Evolutionary conservation across 1,140 invertebrate genomes (phyloP).

Genomic region (Aphaenogaster floridana): DNA sequence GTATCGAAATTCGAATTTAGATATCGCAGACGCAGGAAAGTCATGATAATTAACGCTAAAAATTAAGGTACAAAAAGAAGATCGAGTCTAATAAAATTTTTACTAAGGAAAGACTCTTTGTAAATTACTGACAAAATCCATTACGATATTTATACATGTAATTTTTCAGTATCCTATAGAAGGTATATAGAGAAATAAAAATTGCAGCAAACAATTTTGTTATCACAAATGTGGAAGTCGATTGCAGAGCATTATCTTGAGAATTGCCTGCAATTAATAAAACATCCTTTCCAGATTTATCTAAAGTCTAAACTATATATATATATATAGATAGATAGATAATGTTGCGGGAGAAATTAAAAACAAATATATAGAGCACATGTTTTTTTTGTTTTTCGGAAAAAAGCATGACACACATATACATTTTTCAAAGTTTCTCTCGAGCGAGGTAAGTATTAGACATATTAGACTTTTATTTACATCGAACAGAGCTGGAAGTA

Average conservation of each 20-base stretch:
- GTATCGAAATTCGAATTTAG: not conserved
- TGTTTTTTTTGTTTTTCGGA: not conserved
- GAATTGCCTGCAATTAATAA: not conserved
- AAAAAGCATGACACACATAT: not conserved
- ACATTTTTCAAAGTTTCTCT: constrained; percentile 4
- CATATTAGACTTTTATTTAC: constrained; percentile 37
- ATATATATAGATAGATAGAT: no score
- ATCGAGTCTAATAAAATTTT: not conserved
- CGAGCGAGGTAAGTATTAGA: not conserved
- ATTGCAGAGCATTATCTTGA: not conserved
- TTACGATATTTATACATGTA: not conserved
- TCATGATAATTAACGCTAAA: not conserved
- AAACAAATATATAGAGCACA: not conserved
- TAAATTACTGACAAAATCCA: not conserved
- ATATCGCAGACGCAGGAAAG: not conserved
- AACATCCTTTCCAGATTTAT: not conserved
- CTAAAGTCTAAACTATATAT: no score
- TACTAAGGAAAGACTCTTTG: not conserved
- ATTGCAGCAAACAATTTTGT: not conserved
- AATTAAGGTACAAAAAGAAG: not conserved
- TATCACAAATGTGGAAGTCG: not conserved
- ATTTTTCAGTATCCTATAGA: not conserved
- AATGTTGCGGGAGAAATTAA: not conserved
- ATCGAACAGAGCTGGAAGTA: constrained; percentile 36
- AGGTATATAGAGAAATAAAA: not conserved